These are phyloP conservation scores for Columba livia DNA, from an alignment of 2,113 vertebrate genomes.

Conservation along the genomic window DNA sequence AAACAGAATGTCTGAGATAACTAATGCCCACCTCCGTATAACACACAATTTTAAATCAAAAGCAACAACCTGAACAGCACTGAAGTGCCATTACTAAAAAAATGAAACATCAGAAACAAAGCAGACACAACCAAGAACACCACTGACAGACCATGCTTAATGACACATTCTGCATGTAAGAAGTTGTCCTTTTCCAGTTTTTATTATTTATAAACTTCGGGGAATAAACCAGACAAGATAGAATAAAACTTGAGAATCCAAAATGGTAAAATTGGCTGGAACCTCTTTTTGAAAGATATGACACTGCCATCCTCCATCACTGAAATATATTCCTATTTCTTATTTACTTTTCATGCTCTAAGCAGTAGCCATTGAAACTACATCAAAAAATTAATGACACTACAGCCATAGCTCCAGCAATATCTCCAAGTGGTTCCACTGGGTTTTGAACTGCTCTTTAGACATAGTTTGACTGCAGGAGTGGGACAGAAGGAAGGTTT, in stretches of 20 bases:
- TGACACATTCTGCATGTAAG: not conserved
- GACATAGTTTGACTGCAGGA: not conserved
- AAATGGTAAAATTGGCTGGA: not conserved
- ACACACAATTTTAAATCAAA: not conserved
- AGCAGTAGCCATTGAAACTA: not conserved
- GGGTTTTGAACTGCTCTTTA: not conserved
- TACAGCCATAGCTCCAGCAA: not conserved
- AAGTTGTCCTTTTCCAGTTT: not conserved
- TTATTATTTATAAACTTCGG: not conserved
- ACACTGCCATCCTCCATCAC: not conserved
- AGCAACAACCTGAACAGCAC: not conserved
- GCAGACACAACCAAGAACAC: not conserved
- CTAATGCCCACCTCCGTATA: not conserved
- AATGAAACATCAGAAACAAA: not conserved
- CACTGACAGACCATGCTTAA: rapidly evolving
- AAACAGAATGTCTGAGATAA: not conserved
- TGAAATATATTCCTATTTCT: not conserved
- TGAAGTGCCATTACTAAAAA: not conserved
- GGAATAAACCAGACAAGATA: not conserved
- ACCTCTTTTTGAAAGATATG: not conserved
- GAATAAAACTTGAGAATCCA: not conserved
- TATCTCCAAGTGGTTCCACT: not conserved
- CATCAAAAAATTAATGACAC: not conserved
- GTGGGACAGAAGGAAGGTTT: not conserved
- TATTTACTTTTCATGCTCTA: not conserved